phyloP scores from a whole-genome alignment of 2,888 invertebrate genomes.

The Ichneumoninae sp. region DNA sequence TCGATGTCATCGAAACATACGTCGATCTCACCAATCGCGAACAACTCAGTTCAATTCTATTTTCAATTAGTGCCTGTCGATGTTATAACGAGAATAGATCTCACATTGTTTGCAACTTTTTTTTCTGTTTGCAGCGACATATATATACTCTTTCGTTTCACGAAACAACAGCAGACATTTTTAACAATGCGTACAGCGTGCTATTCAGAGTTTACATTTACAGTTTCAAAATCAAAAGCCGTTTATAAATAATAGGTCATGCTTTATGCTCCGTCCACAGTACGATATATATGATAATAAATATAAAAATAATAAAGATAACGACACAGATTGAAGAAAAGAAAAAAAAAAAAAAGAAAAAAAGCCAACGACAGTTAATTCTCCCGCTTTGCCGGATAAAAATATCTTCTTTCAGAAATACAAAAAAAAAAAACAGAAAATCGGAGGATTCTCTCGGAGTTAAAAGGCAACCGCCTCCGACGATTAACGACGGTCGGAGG shows the following conservation, averaged over 20 bases:
- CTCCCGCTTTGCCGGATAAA: neutral
- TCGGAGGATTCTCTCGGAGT: neutral
- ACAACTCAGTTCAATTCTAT: conserved; percentile 24
- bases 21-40: conserved; percentile 26
- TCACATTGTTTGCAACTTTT: conserved; percentile 20
- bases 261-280: conserved; percentile 81
- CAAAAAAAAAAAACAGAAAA: conserved; percentile 12
- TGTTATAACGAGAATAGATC: conserved; percentile 22
- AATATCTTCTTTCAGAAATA: neutral
- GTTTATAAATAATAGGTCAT: conserved; percentile 71
- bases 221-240: conserved; percentile 68
- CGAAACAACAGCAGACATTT: conserved; percentile 13
- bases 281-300: conserved; percentile 69
- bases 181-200: conserved; percentile 28
- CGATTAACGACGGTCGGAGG: neutral
- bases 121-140: conserved; percentile 12
- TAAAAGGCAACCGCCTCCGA: neutral
- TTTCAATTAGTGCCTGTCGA: conserved; percentile 11
- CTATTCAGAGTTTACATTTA: conserved; percentile 48
- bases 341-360: conserved; percentile 28
- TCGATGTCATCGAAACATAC: conserved; percentile 26
- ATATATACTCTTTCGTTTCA: conserved; percentile 9
- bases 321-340: conserved; percentile 44
- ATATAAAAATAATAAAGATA: conserved; percentile 58
- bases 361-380: neutral